phyloP scores from a whole-genome alignment of 2,888 invertebrate genomes.

The Lasioglossum malachurum region DNA sequence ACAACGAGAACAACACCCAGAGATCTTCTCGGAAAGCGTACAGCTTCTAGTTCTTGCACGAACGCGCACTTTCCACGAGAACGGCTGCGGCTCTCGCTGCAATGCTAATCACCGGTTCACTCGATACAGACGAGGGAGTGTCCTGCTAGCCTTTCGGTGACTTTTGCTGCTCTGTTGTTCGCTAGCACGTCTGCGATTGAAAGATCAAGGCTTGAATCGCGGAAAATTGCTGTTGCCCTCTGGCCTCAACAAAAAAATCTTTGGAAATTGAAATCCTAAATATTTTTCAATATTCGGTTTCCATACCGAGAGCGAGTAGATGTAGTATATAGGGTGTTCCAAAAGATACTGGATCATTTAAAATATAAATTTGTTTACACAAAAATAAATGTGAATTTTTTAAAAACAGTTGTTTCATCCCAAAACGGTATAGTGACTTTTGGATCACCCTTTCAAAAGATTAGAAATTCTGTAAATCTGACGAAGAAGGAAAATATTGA shows the following conservation, averaged over 20 bases:
- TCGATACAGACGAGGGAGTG: constrained; percentile 1
- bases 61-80: constrained; percentile 1
- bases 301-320: not conserved
- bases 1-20: not conserved
- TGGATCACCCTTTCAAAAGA: not conserved
- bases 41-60: not conserved
- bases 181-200: not conserved
- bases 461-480: not conserved
- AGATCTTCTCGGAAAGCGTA: not conserved
- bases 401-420: not conserved
- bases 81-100: not conserved
- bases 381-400: not conserved
- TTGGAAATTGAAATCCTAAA: not conserved
- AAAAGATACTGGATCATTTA: not conserved
- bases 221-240: not conserved
- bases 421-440: not conserved
- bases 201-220: constrained; percentile 6
- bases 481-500: not conserved
- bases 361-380: not conserved
- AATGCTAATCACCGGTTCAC: constrained; percentile 15
- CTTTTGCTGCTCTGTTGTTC: constrained; percentile 13
- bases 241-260: not conserved
- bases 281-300: not conserved
- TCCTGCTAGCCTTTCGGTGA: constrained; percentile 9
- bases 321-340: rapidly evolving